Conservation (phyloP, 2,888 invertebrate species). For the Mesoligia furuncula region DNA sequence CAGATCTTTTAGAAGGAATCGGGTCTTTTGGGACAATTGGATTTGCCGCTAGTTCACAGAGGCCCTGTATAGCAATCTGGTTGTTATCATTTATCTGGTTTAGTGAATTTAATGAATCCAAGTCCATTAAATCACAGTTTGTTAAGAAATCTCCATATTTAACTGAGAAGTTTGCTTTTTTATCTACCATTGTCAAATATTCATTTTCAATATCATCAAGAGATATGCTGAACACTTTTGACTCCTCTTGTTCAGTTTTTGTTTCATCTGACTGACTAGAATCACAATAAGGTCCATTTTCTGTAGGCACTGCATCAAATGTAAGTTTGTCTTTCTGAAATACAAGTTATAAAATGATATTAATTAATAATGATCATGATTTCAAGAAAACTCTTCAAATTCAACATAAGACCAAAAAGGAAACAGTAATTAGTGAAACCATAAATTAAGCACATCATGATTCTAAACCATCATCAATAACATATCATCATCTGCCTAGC, state of each 20-base stretch:
- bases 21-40: background rate
- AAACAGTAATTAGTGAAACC: background rate
- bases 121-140: slow-evolving; percentile 77
- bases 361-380: background rate
- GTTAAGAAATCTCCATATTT: slow-evolving; percentile 86
- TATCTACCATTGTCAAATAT: slow-evolving; percentile 74
- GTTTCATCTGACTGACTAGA: slow-evolving; percentile 61
- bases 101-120: slow-evolving; percentile 53
- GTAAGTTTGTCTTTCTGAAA: slow-evolving; percentile 89
- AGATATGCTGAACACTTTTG: slow-evolving; percentile 73
- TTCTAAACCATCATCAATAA: background rate
- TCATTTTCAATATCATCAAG: slow-evolving; percentile 85
- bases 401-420: background rate
- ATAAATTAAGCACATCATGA: background rate
- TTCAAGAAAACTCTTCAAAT: background rate
- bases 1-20: slow-evolving; percentile 15
- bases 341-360: background rate
- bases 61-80: slow-evolving; percentile 26
- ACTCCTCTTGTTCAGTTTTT: slow-evolving; percentile 55
- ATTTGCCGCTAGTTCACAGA: background rate
- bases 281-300: slow-evolving; percentile 84
- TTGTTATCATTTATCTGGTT: slow-evolving; percentile 57
- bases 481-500: no score
- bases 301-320: slow-evolving; percentile 89
- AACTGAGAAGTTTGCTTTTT: slow-evolving; percentile 79